Base-by-base conservation (phyloP, 1,140 invertebrate species). In the Caerostris extrusa region DNA sequence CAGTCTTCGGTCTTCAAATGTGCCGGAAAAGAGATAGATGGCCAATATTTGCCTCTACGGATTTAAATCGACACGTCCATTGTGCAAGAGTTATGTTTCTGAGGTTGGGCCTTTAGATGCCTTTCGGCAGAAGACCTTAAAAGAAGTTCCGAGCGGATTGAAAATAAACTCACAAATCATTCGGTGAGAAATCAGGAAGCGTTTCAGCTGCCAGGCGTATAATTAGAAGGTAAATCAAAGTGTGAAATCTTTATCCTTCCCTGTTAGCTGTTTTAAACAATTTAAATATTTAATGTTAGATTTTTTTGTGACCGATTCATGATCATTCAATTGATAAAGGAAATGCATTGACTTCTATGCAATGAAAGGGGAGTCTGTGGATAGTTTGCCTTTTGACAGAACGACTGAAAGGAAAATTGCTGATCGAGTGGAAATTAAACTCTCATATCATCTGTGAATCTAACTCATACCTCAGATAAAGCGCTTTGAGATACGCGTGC, bases 1-100 rank as follows among this genome's bases (percentile, higher is more conserved):
- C 82, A 83, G 17, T 83, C 82, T 83, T 83, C 82, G 55, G 56
- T n/a, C 82, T 58, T 83, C 82, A 58, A 57, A 53, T 83, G 82
- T 34, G 17, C 82, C 82, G 82, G 82, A 83, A 83, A n/a, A 34
- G 82, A 57, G 82, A 83, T 58, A 34, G 55, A 83, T 83, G 14
- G 12, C 14, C 82, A 56, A 56, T 83, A 83, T 83, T 83, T 83
- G 82, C 82, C 53, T 83, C 82, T 7, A 55, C 17, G 82, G 82
- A 57, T 83, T 58, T 56, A 7, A 83, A 83, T 83, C 82, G 82
- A 83, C 57, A 58, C 53, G 56, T 58, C 82, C 12, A 83, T 83
- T 83, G 82, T 83, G 82, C 56, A 58, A 83, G 56, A 83, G 82
- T 58, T 58, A 58, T 83, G 82, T 19, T 56, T 17, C n/a, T 10